A percentile compares a stretch with the other conserved stretches of the same genome.
These are phyloP conservation scores for Catonia carolina DNA, from an alignment of 2,888 invertebrate species.

Conservation along the genomic window DNA sequence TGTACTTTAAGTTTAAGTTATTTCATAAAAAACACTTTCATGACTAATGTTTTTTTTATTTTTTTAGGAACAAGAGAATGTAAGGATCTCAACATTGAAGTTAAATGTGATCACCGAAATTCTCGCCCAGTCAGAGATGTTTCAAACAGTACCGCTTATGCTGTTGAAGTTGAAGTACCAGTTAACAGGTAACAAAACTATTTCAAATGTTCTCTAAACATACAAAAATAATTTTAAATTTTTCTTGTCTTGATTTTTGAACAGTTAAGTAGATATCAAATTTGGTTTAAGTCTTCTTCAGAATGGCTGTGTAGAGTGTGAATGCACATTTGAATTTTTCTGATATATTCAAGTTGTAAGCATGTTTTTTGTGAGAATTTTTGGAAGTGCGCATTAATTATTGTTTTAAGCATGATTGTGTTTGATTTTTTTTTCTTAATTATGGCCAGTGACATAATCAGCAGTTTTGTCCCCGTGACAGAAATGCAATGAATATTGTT, in stretches of 20 bases:
- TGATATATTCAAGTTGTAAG: neutral
- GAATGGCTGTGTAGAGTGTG: neutral
- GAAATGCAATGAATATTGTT: too few relatives aligned
- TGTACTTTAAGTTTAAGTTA: too few relatives aligned
- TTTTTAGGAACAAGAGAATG: constrained; percentile 67
- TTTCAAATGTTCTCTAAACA: constrained; percentile 7
- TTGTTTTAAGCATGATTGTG: too few relatives aligned
- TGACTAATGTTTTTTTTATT: too few relatives aligned
- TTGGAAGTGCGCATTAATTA: too few relatives aligned
- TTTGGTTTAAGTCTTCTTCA: neutral
- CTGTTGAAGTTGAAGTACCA: constrained; percentile 72
- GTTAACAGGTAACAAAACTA: constrained; percentile 69
- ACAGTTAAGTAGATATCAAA: too few relatives aligned
- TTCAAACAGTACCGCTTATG: constrained; percentile 66
- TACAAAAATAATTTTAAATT: neutral
- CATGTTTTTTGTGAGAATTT: neutral
- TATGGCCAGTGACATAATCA: too few relatives aligned
- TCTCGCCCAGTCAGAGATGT: constrained; percentile 44
- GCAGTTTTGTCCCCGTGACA: too few relatives aligned
- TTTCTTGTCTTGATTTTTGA: neutral
- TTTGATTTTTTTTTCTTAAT: too few relatives aligned
- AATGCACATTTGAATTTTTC: neutral
- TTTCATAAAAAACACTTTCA: too few relatives aligned
- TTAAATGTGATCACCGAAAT: constrained; percentile 78
- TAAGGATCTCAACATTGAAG: constrained; percentile 82